Evolutionary conservation across 64 coral and sea anemone species (phyloP), one percentile per base, ranked within the genome.

Genomic region (Anthopleura sola): DNA sequence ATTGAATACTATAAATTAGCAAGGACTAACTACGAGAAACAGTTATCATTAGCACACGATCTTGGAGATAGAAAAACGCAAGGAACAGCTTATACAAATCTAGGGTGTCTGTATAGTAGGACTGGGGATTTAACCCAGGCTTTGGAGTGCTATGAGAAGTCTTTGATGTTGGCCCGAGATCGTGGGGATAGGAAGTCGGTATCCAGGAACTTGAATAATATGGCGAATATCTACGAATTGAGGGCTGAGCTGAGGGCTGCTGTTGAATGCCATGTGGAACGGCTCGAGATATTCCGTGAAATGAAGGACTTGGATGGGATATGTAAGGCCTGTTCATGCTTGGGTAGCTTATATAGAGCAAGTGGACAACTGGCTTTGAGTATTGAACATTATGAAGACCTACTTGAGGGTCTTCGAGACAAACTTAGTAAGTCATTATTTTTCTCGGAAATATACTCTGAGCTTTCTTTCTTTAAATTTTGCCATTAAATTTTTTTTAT

Each of bases 211-310:
- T 92, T 88, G 18, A 99, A 99, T 53, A 99, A 99, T 68, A 84
- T 99, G 82, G 97, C 89, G 18, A 99, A 99, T 51, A 92, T 95
- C 15, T 92, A 92, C 75, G 90, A 92, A 85, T 49, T 99, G 81
- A 78, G 92, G 60, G 89, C 84, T 89, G 75, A 99, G 48, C 86
- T 87, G 39, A 85, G 88, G 29, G 83, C 94, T 68, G 92, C 97
- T 20, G 31, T 99, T 15, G 88, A 86, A 37, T 94, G 90, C 36
- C 91, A 99, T 82, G 80, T 92, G 54, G 93, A 99, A 82, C 75
- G 97, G 51, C 90, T 92, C 28, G 80, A 77, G 6, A 49, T 95
- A 50, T 90, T 93, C 33, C 94, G 84, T 37, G 86, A 89, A 60
- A 49, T 99, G 23, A 81, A 76, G 11, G 97, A 99, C 49, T 86